Base-by-base conservation (phyloP, 2,797 vertebrate species). In the Otus scops region DNA sequence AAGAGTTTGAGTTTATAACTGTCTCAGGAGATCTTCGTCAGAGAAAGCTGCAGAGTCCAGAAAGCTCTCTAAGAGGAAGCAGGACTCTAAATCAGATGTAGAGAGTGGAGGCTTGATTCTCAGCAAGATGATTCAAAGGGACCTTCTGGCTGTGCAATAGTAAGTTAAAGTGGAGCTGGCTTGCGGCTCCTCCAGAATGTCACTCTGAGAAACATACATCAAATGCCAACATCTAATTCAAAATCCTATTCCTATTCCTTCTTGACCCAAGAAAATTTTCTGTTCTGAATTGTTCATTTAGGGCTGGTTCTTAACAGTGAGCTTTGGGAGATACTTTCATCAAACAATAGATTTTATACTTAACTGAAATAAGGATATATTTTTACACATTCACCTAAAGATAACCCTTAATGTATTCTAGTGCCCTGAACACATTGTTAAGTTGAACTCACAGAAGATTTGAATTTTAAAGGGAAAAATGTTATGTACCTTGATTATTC, bases 381-480 rank as follows among this genome's bases (percentile, higher is more conserved):
- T 89, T 91, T 89, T 67, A 59, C 26, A 53, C 23, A 17, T 77
- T 59, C 78, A 74, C 32, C 32, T 64, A 38, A 85, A 63, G 60
- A 85, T 43, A 80, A 57, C 11, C 24, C 8, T 80, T 67, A 64
- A 51, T 38, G 41, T 60, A 78, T 78, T 87, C 78, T 39, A 85
- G 47, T 68, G 68, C 43, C 50, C 70, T 85, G 71, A 80, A 84
- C 48, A 71, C 8, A 65, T 34, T 56, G 23, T 83, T 80, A 74
- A 64, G 34, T 65, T 88, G 59, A 64, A 86, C 17, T 84, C 26
- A n/a, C 6, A 41, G 30, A 84, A 75, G 50, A 51, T 53, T 53
- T 60, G 60, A 93, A 80, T 88, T 92, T 93, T 77, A 94, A 93
- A 68, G 53, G 20, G 6, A 86, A 91, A 93, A 88, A 61, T 68